A percentile compares a stretch with the other conserved stretches of the same genome.
Evolutionary conservation across 2,113 vertebrate genomes (phyloP).

Genomic region (Sinocyclocheilus anophthalmus): DNA sequence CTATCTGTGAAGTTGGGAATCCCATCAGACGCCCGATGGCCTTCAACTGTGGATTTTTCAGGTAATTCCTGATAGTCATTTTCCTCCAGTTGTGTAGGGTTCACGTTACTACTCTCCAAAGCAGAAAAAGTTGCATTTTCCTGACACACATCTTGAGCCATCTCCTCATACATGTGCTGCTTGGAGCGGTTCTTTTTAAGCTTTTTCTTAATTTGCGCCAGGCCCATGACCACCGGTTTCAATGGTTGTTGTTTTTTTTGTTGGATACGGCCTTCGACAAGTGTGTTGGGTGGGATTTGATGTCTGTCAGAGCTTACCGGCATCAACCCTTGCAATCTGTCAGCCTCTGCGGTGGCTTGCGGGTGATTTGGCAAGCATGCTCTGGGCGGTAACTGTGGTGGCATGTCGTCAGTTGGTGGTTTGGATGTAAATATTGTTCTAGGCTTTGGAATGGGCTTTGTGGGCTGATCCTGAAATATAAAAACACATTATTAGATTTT

Average conservation of each 20-base stretch:
- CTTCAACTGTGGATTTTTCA: neutral
- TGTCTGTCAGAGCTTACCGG: conserved; percentile 8
- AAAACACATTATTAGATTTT: neutral
- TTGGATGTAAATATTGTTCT: neutral
- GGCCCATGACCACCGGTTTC: conserved; percentile 56
- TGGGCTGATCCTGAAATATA: conserved; percentile 15
- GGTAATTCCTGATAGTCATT: conserved; percentile 58
- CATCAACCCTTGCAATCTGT: neutral
- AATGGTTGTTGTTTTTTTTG: conserved; percentile 42
- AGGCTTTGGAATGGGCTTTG: conserved; percentile 18
- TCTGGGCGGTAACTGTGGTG: conserved; percentile 61
- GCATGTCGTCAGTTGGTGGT: conserved; percentile 16
- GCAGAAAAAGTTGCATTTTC: neutral
- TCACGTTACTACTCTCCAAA: neutral
- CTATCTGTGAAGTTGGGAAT: conserved; percentile 7
- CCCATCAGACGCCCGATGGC: neutral
- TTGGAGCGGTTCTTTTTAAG: conserved; percentile 61
- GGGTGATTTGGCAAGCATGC: conserved; percentile 1
- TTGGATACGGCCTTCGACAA: neutral
- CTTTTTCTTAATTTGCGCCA: conserved; percentile 68
- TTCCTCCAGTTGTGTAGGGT: neutral
- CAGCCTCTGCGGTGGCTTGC: conserved; percentile 27
- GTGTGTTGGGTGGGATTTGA: neutral
- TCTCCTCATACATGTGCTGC: conserved; percentile 53
- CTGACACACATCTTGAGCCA: neutral